phyloP scores from a whole-genome alignment of 1,140 invertebrate genomes.

The Aphis craccivora region DNA sequence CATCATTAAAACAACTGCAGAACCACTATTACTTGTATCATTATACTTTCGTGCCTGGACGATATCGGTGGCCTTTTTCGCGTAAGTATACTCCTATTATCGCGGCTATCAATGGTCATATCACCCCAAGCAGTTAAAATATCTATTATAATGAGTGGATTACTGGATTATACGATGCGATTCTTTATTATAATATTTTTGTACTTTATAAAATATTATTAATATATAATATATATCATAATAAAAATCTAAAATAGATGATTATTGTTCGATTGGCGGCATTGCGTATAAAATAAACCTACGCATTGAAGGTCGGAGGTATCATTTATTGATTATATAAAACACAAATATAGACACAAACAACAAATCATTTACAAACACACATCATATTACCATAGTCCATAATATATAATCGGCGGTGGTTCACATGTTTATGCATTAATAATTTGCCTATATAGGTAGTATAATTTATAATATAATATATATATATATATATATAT shows the following conservation, averaged over 20 bases:
- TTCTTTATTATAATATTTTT: not conserved
- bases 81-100: too few species aligned
- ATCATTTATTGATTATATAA: conserved; percentile 40
- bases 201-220: too few species aligned
- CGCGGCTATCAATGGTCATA: not conserved
- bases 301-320: conserved; percentile 23
- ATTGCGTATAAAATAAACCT: not conserved
- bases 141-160: not conserved
- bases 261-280: conserved; percentile 16
- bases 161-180: not conserved
- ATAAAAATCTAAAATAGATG: not conserved
- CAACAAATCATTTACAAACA: conserved; percentile 34
- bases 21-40: too few species aligned
- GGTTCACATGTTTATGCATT: not conserved
- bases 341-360: not conserved
- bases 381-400: not conserved
- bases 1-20: too few species aligned
- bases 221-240: too few species aligned
- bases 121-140: not conserved
- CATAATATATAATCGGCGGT: not conserved
- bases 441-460: not conserved
- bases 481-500: too few species aligned
- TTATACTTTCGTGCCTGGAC: too few species aligned
- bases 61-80: too few species aligned
- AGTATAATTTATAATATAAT: not conserved